Evolutionary conservation across 2,888 invertebrate genomes (phyloP), one percentile per base, ranked within the genome.

Genomic region (Dysmachus trigonus): DNA sequence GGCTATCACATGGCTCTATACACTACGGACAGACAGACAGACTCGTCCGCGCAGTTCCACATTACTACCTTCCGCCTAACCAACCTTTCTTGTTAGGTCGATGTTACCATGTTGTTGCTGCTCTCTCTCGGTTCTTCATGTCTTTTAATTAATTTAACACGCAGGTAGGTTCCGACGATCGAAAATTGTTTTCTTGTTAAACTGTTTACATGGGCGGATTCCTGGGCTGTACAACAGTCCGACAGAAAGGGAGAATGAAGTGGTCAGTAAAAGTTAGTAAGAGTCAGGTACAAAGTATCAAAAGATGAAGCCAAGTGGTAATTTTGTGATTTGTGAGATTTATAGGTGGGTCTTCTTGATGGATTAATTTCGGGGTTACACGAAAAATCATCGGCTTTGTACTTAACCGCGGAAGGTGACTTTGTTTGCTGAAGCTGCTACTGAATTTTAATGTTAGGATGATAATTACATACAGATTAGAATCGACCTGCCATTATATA

Each of bases 71-170:
- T 79, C 79, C 79, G 71, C 82, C 62, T 62, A 71, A 38, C 82
- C 82, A 82, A 82, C 82, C 82, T 82, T 82, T 82, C 82, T 82
- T 82, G 82, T 82, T 82, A 82, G 82, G 82, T 82, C 82, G 82
- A 31, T 84, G 72, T 72, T 84, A 41, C 72, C 41, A 51, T 85
- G n/a, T 47, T 86, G 76, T 79, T 72, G 71, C 33, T 62, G 84
- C 30, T 83, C 83, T 84, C n/a, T 27, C 81, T 87, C n/a, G 87
- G 86, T 79, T 87, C 86, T 87, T 87, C 82, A 84, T 86, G 87
- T 86, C 87, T 86, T 87, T 84, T 87, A 87, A 87, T 87, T 87
- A 87, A 87, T 87, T 87, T 87, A 86, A 87, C 87, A 87, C 87
- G 86, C 87, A 86, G 87, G 87, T 86, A 87, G 86, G 85, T 86